Evolutionary conservation across 2,113 vertebrate genomes (phyloP).

Genomic region (Spilogale gracilis): DNA sequence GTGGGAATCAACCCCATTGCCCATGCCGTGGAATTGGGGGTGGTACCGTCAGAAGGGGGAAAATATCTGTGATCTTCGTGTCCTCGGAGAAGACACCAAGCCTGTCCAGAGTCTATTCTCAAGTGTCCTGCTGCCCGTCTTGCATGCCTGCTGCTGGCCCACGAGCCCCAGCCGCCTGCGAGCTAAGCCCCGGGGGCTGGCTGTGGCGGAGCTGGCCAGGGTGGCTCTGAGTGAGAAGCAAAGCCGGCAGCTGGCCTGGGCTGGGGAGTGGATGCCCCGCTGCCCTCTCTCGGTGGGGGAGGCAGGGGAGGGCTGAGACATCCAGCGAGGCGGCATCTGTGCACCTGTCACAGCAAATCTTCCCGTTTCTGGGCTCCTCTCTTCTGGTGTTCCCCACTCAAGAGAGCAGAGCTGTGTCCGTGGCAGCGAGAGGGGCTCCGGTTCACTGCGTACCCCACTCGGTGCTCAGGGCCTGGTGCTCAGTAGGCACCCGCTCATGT

Average conservation of each 20-base stretch:
- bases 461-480: neutral
- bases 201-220: neutral
- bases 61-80: neutral
- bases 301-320: neutral
- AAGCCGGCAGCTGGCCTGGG: neutral
- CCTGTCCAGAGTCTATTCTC: neutral
- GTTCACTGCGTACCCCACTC: neutral
- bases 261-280: neutral
- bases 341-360: neutral
- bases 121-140: neutral
- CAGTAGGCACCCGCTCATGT: neutral
- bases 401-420: neutral
- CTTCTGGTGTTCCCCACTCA: accelerated
- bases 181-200: neutral
- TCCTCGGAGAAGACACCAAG: neutral
- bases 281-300: neutral
- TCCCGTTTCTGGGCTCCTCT: neutral
- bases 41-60: neutral
- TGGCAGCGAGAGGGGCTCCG: neutral
- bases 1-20: neutral
- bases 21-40: neutral
- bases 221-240: neutral
- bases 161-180: neutral
- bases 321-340: neutral
- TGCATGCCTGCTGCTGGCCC: neutral